phyloP scores from a whole-genome alignment of 2,113 vertebrate species.

The Perognathus longimembris region DNA sequence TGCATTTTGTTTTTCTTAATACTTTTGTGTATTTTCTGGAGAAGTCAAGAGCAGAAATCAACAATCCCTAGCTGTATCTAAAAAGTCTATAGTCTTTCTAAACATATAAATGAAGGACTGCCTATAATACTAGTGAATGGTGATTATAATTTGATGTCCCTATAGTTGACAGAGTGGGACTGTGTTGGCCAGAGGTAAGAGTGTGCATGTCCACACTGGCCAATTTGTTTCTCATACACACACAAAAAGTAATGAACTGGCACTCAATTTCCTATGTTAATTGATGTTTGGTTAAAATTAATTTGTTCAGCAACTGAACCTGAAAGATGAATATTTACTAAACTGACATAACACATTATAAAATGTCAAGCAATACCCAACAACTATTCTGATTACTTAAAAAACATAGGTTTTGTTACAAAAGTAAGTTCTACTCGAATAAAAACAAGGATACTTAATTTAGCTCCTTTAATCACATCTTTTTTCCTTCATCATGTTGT shows the following conservation, averaged over 20 bases:
- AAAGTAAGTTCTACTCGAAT: slow-evolving; percentile 11
- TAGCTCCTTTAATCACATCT: not conserved
- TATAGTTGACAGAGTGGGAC: not conserved
- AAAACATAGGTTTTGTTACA: slow-evolving; percentile 20
- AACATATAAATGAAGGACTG: not conserved
- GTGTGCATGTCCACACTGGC: not conserved
- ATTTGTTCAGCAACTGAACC: slow-evolving; percentile 17
- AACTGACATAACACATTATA: not conserved
- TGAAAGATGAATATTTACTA: slow-evolving; percentile 14
- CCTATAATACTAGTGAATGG: not conserved
- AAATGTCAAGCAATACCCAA: slow-evolving; percentile 4
- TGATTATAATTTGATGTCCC: not conserved
- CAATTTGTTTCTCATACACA: not conserved
- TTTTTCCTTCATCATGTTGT: slow-evolving; percentile 21
- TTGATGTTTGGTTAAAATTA: not conserved
- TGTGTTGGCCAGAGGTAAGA: slow-evolving; percentile 12
- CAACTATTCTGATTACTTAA: not conserved
- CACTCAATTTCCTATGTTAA: slow-evolving; percentile 3
- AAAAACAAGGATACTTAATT: not conserved
- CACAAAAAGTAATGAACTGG: slow-evolving; percentile 25
- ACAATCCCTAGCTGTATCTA: not conserved
- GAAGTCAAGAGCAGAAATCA: not conserved
- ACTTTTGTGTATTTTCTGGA: slow-evolving; percentile 23
- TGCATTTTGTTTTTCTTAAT: slow-evolving; percentile 35
- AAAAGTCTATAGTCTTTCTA: slow-evolving; percentile 31